Percentiles rank a stretch among this genome's conserved stretches.
These are phyloP conservation scores for Ricordea florida DNA, from an alignment of 92 coral and sea anemone genomes.

Conservation along the genomic window DNA sequence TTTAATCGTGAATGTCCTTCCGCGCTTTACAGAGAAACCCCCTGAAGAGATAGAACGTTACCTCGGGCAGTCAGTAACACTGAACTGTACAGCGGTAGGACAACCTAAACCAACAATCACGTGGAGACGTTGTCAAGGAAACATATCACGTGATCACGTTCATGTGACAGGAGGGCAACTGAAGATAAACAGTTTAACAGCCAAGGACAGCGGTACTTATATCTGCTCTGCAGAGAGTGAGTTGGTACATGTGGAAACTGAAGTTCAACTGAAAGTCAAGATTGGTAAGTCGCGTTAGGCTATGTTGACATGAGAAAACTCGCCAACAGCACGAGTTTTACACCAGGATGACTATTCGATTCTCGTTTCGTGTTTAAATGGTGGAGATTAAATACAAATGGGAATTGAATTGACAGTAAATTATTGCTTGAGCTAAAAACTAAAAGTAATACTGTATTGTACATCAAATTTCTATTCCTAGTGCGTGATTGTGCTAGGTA, in stretches of 20 bases:
- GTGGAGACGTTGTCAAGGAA: slow-evolving; percentile 18
- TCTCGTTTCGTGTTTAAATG: no score
- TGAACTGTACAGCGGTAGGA: slow-evolving; percentile 19
- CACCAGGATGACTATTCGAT: no score
- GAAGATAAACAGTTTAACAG: slow-evolving; percentile 2
- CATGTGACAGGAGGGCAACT: slow-evolving; percentile 4
- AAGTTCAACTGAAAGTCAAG: not conserved
- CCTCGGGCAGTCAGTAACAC: slow-evolving; percentile 8
- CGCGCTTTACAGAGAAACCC: slow-evolving; percentile 24
- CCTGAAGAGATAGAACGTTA: slow-evolving; percentile 11
- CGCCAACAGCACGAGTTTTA: no score
- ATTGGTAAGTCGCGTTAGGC: not conserved
- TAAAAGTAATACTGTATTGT: no score
- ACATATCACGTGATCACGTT: not conserved
- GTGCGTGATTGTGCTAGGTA: no score
- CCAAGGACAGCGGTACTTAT: slow-evolving; percentile 18
- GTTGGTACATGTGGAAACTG: slow-evolving; percentile 14
- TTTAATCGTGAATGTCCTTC: slow-evolving; percentile 26
- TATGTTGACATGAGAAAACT: not conserved
- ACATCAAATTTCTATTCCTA: no score
- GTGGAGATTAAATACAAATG: no score
- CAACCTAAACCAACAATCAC: slow-evolving; percentile 8
- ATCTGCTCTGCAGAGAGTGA: slow-evolving; percentile 20
- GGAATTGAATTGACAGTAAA: no score
- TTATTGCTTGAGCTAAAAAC: no score